These are phyloP conservation scores for Zalophus californianus DNA, from an alignment of 2,797 vertebrate species.

Conservation along the genomic window DNA sequence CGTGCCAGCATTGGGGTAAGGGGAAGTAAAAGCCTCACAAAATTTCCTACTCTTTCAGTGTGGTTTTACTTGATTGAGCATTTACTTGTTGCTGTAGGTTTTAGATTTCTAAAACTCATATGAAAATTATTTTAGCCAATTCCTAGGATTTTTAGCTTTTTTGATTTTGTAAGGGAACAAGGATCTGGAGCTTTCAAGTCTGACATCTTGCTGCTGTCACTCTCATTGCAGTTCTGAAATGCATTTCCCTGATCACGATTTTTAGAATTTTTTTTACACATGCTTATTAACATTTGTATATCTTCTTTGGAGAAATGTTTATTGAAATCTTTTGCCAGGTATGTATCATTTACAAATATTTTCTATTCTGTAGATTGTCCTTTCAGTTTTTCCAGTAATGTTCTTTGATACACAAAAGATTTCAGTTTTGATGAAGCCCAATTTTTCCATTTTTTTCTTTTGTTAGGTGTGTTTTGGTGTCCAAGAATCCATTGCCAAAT, in stretches of 20 bases:
- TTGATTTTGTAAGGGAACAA: neutral
- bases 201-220: neutral
- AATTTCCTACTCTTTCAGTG: neutral
- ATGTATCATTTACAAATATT: neutral
- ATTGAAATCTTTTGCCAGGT: neutral
- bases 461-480: neutral
- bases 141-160: neutral
- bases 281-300: neutral
- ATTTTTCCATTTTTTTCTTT: neutral
- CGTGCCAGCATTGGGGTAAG: neutral
- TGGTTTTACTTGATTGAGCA: neutral
- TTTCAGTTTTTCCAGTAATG: neutral
- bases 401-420: neutral
- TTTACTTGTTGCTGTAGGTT: neutral
- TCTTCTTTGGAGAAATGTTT: neutral
- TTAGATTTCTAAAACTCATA: neutral
- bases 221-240: neutral
- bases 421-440: neutral
- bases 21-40: neutral
- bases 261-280: neutral
- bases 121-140: neutral
- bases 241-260: neutral
- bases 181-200: neutral
- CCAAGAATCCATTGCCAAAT: neutral
- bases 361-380: neutral